phyloP scores from a whole-genome alignment of 1,140 invertebrate species.

The Polypedilum pembai region DNA sequence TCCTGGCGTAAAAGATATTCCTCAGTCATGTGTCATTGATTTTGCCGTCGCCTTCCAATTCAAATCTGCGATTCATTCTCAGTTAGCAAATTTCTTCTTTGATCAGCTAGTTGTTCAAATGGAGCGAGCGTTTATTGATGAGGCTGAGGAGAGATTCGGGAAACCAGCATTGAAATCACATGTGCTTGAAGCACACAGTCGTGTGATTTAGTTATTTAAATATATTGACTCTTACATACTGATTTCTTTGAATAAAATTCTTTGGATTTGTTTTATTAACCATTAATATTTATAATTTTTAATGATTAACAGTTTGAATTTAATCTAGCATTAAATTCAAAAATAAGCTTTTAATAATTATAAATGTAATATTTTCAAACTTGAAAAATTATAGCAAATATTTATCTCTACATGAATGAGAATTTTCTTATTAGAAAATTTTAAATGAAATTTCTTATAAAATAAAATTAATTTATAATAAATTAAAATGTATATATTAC shows the following conservation, averaged over 20 bases:
- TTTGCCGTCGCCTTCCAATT: conserved; percentile 90
- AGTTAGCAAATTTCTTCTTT: conserved; percentile 88
- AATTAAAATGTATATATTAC: not conserved
- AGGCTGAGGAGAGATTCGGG: conserved; percentile 74
- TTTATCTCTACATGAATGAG: too few relatives aligned
- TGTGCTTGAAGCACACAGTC: conserved; percentile 35
- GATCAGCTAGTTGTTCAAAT: conserved; percentile 92
- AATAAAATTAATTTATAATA: too few relatives aligned
- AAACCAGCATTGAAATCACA: conserved; percentile 54
- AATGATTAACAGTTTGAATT: too few relatives aligned
- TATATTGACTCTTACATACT: conserved; percentile 34
- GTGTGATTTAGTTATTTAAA: not conserved
- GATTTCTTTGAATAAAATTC: too few relatives aligned
- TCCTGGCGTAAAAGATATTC: conserved; percentile 74
- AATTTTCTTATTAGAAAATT: too few relatives aligned
- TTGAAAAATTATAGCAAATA: too few relatives aligned
- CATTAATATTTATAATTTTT: too few relatives aligned
- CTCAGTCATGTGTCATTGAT: conserved; percentile 77
- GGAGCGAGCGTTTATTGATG: conserved; percentile 84
- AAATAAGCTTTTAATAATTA: too few relatives aligned
- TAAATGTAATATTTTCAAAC: too few relatives aligned
- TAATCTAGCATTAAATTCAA: too few relatives aligned
- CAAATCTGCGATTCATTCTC: conserved; percentile 73
- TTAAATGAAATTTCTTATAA: too few relatives aligned
- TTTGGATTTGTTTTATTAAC: too few relatives aligned